Evolutionary conservation across 2,113 vertebrate species (phyloP).

Genomic region (Microcebus tavaratra): DNA sequence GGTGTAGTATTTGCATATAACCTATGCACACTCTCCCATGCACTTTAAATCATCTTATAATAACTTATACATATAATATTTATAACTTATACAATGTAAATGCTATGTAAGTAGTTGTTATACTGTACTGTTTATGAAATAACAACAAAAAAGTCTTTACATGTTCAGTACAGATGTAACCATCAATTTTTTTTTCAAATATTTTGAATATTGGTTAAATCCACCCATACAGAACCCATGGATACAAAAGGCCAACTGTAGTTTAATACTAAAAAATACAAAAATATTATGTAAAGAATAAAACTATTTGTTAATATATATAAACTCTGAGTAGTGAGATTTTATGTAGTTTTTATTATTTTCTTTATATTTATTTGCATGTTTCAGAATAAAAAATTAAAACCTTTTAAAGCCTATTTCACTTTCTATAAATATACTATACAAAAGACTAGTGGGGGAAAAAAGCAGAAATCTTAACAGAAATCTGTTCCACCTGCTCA

Average conservation of each 20-base stretch:
- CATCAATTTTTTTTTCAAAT: not conserved
- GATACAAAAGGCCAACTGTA: not conserved
- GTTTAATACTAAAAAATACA: not conserved
- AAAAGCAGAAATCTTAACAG: not conserved
- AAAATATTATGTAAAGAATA: not conserved
- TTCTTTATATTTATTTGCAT: not conserved
- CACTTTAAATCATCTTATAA: not conserved
- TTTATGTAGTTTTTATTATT: not conserved
- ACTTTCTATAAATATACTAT: constrained; percentile 13
- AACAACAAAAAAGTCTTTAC: not conserved
- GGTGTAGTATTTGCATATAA: not conserved
- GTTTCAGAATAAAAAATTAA: constrained; percentile 27
- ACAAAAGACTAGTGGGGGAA: not conserved
- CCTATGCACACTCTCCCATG: not conserved
- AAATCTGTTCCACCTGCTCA: not conserved
- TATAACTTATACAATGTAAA: not conserved
- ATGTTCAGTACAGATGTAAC: not conserved
- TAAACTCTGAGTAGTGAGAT: not conserved
- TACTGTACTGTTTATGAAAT: not conserved
- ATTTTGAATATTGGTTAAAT: not conserved
- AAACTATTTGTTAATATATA: not conserved
- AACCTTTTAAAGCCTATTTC: not conserved
- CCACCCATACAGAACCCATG: not conserved
- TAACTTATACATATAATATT: not conserved
- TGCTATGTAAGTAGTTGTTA: not conserved